phyloP scores from a whole-genome alignment of 2,888 invertebrate genomes.

The Campaea margaritaria region DNA sequence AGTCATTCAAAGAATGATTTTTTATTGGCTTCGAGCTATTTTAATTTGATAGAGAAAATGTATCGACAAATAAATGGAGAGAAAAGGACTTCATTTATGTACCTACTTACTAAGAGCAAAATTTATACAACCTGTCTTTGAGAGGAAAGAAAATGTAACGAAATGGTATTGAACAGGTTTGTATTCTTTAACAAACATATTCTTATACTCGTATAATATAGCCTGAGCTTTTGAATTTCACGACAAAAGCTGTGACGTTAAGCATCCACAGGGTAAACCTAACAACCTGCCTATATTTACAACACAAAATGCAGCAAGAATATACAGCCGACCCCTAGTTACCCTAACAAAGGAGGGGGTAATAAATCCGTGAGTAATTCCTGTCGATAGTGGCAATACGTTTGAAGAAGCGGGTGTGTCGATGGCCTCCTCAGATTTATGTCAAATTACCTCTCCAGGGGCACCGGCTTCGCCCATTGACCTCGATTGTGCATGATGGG shows the following conservation, averaged over 20 bases:
- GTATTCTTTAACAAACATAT: too few species aligned
- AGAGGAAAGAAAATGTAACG: too few species aligned
- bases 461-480: slow-evolving; percentile 64
- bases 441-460: slow-evolving; percentile 76
- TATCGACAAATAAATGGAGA: too few species aligned
- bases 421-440: slow-evolving; percentile 72
- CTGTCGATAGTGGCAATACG: slow-evolving; percentile 63
- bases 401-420: slow-evolving; percentile 66
- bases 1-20: too few species aligned
- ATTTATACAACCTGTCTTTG: too few species aligned
- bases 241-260: not conserved
- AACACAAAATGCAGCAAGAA: slow-evolving; percentile 24
- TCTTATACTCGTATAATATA: not conserved
- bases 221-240: not conserved
- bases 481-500: slow-evolving; percentile 56
- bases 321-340: slow-evolving; percentile 39
- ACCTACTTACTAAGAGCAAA: too few species aligned
- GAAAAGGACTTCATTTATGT: too few species aligned
- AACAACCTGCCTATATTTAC: slow-evolving; percentile 11
- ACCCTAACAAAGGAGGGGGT: slow-evolving; percentile 50
- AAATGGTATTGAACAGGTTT: too few species aligned
- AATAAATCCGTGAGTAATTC: slow-evolving; percentile 64
- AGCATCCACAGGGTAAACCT: not conserved
- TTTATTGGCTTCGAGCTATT: too few species aligned
- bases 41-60: too few species aligned